Conservation (phyloP, 23 tunicate genomes). For the Trididemnum miniatum region DNA sequence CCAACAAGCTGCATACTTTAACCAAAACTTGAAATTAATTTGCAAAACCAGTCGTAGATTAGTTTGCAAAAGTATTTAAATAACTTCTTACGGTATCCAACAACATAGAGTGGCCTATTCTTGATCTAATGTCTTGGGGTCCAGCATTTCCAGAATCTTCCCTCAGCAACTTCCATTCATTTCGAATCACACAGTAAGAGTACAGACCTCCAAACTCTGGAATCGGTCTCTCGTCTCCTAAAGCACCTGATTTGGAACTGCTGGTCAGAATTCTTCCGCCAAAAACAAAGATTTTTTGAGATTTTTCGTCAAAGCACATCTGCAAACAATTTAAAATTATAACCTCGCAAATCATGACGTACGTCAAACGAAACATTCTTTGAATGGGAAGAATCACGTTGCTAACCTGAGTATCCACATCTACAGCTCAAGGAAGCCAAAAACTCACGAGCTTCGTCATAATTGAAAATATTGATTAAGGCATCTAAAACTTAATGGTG, state of each 20-base stretch:
- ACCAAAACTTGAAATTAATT: no score
- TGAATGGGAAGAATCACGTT: no score
- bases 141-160: slow-evolving; percentile 97
- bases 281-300: slow-evolving; percentile 74
- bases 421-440: no score
- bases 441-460: no score
- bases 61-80: neutral
- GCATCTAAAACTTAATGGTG: no score
- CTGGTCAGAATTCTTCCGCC: slow-evolving; percentile 73
- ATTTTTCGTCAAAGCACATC: slow-evolving; percentile 80
- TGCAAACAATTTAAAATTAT: no score
- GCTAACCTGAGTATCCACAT: no score
- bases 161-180: slow-evolving; percentile 63
- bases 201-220: slow-evolving; percentile 87
- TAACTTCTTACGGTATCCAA: slow-evolving; percentile 50
- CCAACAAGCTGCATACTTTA: no score
- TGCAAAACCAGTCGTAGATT: no score
- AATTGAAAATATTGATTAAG: no score
- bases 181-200: slow-evolving; percentile 60
- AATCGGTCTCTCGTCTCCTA: slow-evolving; percentile 42
- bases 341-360: no score
- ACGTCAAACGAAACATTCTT: no score
- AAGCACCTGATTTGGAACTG: neutral
- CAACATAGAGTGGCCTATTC: slow-evolving; percentile 90
- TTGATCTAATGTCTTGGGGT: slow-evolving; percentile 80